Evolutionary conservation across 2,113 vertebrate genomes (phyloP).

Genomic region (Antechinus stuartii): DNA sequence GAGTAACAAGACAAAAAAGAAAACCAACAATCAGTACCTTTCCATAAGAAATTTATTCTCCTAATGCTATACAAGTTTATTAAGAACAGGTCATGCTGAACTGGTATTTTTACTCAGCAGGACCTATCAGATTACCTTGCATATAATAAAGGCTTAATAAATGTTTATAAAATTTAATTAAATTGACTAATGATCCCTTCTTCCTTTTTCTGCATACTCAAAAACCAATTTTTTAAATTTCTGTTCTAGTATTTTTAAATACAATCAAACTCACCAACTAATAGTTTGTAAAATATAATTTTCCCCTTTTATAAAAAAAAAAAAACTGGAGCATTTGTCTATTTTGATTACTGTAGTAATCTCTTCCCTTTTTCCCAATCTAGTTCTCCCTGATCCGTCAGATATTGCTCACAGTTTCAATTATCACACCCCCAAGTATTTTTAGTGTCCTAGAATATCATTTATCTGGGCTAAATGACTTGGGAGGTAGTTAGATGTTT

Average conservation of each 20-base stretch:
- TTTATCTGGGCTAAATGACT: not conserved
- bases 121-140: not conserved
- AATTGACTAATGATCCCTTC: not conserved
- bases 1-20: not conserved
- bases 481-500: not conserved
- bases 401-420: not conserved
- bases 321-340: not conserved
- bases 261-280: not conserved
- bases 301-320: not conserved
- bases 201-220: not conserved
- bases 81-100: not conserved
- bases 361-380: not conserved
- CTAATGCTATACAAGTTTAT: not conserved
- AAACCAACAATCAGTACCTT: not conserved
- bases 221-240: not conserved
- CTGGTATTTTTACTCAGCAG: not conserved
- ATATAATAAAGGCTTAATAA: not conserved
- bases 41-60: not conserved
- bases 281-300: not conserved
- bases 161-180: not conserved
- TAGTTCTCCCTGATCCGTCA: not conserved
- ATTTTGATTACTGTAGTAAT: not conserved
- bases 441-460: not conserved
- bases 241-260: not conserved
- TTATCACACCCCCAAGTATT: not conserved